Conservation (phyloP, 2,797 vertebrate species). For the Tarsius wallacei region DNA sequence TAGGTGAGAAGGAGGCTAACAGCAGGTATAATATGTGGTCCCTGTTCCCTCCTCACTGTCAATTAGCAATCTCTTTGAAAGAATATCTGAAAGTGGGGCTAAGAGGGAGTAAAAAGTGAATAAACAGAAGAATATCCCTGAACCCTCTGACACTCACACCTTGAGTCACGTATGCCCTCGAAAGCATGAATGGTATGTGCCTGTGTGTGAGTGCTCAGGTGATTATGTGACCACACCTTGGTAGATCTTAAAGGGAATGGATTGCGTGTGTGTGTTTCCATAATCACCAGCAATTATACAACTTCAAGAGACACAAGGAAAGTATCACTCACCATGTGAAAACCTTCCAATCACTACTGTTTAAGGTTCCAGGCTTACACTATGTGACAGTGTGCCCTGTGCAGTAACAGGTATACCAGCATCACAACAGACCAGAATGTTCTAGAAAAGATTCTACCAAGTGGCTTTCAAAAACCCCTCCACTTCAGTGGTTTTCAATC, state of each 20-base stretch:
- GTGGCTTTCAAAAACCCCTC: neutral
- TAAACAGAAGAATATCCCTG: too few relatives aligned
- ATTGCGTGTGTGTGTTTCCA: neutral
- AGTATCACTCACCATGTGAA: too few relatives aligned
- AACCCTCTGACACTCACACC: neutral
- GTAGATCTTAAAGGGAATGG: neutral
- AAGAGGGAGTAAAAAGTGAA: neutral
- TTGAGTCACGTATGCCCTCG: rapidly evolving
- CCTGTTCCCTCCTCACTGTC: rapidly evolving
- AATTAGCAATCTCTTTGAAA: neutral
- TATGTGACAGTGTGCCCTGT: rapidly evolving
- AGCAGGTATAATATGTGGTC: rapidly evolving
- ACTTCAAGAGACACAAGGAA: neutral
- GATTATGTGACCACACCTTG: neutral
- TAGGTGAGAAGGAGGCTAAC: rapidly evolving
- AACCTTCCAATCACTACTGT: neutral
- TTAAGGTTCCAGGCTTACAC: rapidly evolving
- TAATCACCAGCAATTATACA: too few relatives aligned
- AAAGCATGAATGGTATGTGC: neutral
- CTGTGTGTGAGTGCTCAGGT: too few relatives aligned
- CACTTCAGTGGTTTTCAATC: rapidly evolving
- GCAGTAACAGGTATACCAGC: rapidly evolving
- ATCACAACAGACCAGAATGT: too few relatives aligned
- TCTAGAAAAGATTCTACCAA: neutral
- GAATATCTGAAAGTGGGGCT: neutral